phyloP scores from a whole-genome alignment of 1,140 invertebrate species.

The Callitettix versicolor region DNA sequence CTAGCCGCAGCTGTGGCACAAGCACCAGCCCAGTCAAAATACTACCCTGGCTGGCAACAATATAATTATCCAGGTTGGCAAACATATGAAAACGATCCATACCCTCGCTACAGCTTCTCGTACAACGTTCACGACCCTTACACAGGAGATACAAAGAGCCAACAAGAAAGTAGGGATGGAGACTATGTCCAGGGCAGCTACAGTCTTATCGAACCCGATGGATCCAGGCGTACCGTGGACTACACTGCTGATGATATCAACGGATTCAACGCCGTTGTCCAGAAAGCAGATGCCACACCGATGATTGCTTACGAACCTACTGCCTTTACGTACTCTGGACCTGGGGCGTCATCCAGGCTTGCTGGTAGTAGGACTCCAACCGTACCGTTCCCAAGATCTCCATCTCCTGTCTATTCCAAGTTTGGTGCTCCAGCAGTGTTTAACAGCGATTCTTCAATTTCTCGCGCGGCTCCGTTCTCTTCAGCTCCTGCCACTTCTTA shows the following conservation, averaged over 20 bases:
- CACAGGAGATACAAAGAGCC: constrained; percentile 29
- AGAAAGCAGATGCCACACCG: too few species aligned
- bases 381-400: too few species aligned
- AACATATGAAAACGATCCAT: constrained; percentile 23
- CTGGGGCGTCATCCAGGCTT: too few species aligned
- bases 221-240: constrained; percentile 44
- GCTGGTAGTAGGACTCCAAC: too few species aligned
- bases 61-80: background rate
- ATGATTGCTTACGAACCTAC: too few species aligned
- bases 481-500: too few species aligned
- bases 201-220: too few species aligned
- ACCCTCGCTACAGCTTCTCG: constrained; percentile 28
- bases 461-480: too few species aligned
- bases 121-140: constrained; percentile 31
- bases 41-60: background rate
- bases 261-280: constrained; percentile 46
- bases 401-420: too few species aligned
- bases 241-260: constrained; percentile 47
- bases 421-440: too few species aligned
- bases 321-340: too few species aligned
- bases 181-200: constrained; percentile 24
- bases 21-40: background rate
- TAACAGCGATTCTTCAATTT: too few species aligned
- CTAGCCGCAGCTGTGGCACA: constrained; percentile 8
- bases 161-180: constrained; percentile 28